Base-by-base conservation (phyloP, 2,888 invertebrate species). In the Eilema griseolum region DNA sequence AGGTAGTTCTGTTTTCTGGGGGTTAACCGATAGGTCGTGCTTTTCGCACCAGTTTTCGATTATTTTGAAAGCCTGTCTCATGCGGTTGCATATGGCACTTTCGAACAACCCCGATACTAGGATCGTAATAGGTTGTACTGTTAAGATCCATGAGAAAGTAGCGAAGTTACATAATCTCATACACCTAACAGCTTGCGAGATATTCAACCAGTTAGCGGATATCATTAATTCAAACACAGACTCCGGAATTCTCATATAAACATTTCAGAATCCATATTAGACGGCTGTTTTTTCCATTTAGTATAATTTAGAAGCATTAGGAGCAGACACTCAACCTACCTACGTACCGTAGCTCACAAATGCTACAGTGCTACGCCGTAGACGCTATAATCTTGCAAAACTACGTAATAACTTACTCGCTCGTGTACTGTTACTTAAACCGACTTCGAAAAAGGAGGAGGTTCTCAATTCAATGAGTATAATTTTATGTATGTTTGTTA, bases 331-430 rank as follows among this genome's bases (percentile, higher is more conserved):
- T 52, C n/a, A n/a, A 46, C 46, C 5, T 20, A 46, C 20, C 52
- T 52, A 10, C n/a, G 20, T 52, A 52, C n/a, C 52, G 52, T 52
- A 52, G 52, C 52, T n/a, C n/a, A 52, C n/a, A 52, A 46, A 52
- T 52, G 52, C 52, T 52, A 52, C 52, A n/a, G 52, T 10, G 52
- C 52, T 52, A 52, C 52, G 52, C 52, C 52, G 52, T 52, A n/a
- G 52, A 52, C n/a, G 52, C 52, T 52, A n/a, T 8, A n/a, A n/a
- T n/a, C 52, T 52, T 52, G 20, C 20, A 10, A 52, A n/a, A 52
- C 52, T 52, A n/a, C 8, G n/a, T 52, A n/a, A 52, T 52, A 52
- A 8, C 52, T 52, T 52, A 52, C 52, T 52, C 52, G 52, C 10
- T 20, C 46, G 46, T 33, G 8, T n/a, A n/a, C n/a, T n/a, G n/a